A percentile compares a stretch with the other conserved stretches of the same genome.
These are phyloP conservation scores for Allophyes oxyacanthae DNA, from an alignment of 2,888 invertebrate genomes.

Conservation along the genomic window DNA sequence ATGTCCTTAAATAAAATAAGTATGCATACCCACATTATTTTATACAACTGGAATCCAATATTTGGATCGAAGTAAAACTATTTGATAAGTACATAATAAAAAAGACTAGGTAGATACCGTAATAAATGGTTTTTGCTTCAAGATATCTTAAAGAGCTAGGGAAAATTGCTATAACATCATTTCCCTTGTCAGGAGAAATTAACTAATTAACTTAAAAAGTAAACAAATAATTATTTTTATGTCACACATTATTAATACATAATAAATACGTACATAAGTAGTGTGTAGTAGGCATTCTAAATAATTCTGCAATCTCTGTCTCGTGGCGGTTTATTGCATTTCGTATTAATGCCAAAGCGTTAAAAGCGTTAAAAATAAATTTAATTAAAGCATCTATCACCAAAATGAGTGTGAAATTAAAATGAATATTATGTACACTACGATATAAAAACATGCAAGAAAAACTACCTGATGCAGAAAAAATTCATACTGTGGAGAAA, in stretches of 20 bases:
- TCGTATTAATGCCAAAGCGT: constrained; percentile 76
- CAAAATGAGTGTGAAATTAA: constrained; percentile 75
- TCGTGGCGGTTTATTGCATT: constrained; percentile 86
- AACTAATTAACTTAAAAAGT: constrained; percentile 18
- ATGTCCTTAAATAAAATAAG: too few relatives aligned
- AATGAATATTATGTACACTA: constrained; percentile 78
- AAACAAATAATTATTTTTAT: constrained; percentile 33
- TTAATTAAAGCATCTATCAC: constrained; percentile 74
- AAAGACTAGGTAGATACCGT: constrained; percentile 37
- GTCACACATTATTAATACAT: constrained; percentile 44
- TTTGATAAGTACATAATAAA: constrained; percentile 14
- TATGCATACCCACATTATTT: too few relatives aligned
- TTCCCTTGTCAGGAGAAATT: constrained; percentile 36
- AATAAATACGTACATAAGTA: constrained; percentile 63
- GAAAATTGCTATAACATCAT: constrained; percentile 30
- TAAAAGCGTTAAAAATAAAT: constrained; percentile 73
- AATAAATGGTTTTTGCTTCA: constrained; percentile 50
- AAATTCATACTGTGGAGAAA: constrained; percentile 84
- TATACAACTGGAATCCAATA: not conserved
- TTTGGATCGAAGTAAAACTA: constrained; percentile 6
- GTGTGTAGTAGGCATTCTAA: constrained; percentile 71
- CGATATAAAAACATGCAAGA: constrained; percentile 78
- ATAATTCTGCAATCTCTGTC: constrained; percentile 84
- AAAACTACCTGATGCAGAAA: constrained; percentile 86
- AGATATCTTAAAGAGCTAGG: constrained; percentile 30